Percentiles rank a stretch among this genome's conserved stretches.
Evolutionary conservation across 2,888 invertebrate species (phyloP).

Genomic region (Nephrotoma guestfalica): DNA sequence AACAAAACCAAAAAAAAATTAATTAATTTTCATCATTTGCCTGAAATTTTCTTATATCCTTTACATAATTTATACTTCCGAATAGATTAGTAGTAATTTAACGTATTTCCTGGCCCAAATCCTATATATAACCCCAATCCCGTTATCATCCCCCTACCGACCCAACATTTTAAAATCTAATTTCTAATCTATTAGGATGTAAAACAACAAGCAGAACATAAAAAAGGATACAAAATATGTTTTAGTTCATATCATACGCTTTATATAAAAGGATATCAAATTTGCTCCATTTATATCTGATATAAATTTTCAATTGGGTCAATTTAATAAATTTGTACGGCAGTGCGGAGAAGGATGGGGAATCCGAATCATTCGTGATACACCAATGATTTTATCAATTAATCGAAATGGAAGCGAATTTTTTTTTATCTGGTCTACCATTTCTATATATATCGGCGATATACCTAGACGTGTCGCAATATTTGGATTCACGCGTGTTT

Average conservation of each 20-base stretch:
- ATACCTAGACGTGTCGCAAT: neutral
- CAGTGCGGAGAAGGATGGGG: neutral
- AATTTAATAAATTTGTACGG: neutral
- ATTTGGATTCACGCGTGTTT: neutral
- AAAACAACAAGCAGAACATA: neutral
- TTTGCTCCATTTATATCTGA: neutral
- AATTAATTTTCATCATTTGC: neutral
- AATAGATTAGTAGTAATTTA: neutral
- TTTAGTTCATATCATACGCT: neutral
- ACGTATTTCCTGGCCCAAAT: neutral
- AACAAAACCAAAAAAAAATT: neutral
- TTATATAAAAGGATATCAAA: neutral
- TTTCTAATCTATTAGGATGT: no score
- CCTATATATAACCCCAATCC: neutral
- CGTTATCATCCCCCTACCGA: neutral
- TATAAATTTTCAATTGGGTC: neutral
- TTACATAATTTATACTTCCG: neutral
- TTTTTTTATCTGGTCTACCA: neutral
- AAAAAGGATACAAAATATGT: neutral
- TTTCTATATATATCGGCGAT: neutral
- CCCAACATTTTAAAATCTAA: neutral
- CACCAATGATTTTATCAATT: neutral
- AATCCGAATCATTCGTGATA: neutral
- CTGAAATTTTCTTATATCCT: neutral
- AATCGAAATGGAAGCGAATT: neutral